Base-by-base conservation (phyloP, 2,113 vertebrate species). In the Gallinago jamesoni region DNA sequence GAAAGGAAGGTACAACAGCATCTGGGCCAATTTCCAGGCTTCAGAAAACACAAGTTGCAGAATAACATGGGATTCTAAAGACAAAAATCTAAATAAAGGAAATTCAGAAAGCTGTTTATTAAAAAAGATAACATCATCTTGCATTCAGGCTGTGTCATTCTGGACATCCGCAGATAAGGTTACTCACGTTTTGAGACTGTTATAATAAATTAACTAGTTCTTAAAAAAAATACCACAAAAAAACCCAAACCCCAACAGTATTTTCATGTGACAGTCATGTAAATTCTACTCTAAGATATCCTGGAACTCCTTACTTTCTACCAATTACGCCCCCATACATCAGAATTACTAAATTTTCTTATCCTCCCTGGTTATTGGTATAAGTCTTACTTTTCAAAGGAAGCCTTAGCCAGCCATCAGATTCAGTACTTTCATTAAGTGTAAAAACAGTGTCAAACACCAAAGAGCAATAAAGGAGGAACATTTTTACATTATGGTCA, bases 291-390 rank as follows among this genome's bases (percentile, higher is more conserved):
- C 11, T 39, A 78, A 23, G 7, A 50, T 30, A 55, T 5, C 14
- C 25, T 47, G 20, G 39, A 63, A 90, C 47, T 70, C 56, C 12
- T 84, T 67, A 41, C 47, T 73, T 84, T 52, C 41, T 87, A 57
- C n/a, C 74, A 59, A 77, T 39, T 39, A 55, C 0, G 0, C 4
- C 7, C 39, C 27, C 1, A 0, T n/a, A 72, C 66, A 3, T 60
- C 55, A 84, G 33, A 69, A 59, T 48, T 69, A 60, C n/a, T 53
- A 64, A 9, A 62, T 14, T 9, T 45, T n/a, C 8, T 27, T 7
- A 9, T 22, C 12, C 10, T 63, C 21, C 25, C 16, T 27, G 13
- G 14, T 56, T 69, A 82, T 14, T 55, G 23, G 22, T 7, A 56
- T 31, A 31, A 31, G 35, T 31, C 23, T 70, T 12, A 41, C 50